Base-by-base conservation (phyloP, 1,140 invertebrate species). In the Bombus terrestris region DNA sequence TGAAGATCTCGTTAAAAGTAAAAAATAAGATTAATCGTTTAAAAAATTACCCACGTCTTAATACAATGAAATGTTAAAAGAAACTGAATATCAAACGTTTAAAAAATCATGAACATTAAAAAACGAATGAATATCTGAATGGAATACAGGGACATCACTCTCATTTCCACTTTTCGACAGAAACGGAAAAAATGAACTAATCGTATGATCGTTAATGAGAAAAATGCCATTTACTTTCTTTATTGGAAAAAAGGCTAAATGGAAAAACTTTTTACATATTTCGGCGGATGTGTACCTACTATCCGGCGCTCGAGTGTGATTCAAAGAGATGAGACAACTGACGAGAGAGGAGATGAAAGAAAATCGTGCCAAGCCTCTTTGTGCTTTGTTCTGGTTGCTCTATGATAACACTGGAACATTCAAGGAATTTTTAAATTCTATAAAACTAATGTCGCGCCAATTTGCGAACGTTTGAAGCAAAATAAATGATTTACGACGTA, bases 291-390 rank as follows among this genome's bases (percentile, higher is more conserved):
- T 82, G 37, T 41, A 66, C 12, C 22, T 73, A 66, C 3, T 18
- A 83, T 32, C 28, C 81, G 18, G 5, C 39, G n/a, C 39, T 43
- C 12, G 32, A 13, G 0, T 57, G 71, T 35, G 13, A 66, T 75
- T 76, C 62, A 68, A 77, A 47, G 81, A 39, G 73, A 75, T 13
- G 41, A 41, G 32, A 83, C 62, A 68, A 73, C 28, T 77, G 35
- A 68, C 59, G 73, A 68, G 43, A 25, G 32, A 68, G 32, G 8
- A 5, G 37, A 39, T 53, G 53, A 75, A 47, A 37, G 8, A n/a
- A 69, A 39, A 4, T 53, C 41, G 5, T 1, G n/a, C 39, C 39
- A 68, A 75, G 37, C 32, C 39, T 77, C 15, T 68, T 83, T 69
- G 15, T 53, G 10, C 35, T 66, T 35, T 12, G n/a, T 25, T 9